A percentile compares a stretch with the other conserved stretches of the same genome.
Conservation (phyloP, 23 tunicate species). For the Botrylloides violaceus region DNA sequence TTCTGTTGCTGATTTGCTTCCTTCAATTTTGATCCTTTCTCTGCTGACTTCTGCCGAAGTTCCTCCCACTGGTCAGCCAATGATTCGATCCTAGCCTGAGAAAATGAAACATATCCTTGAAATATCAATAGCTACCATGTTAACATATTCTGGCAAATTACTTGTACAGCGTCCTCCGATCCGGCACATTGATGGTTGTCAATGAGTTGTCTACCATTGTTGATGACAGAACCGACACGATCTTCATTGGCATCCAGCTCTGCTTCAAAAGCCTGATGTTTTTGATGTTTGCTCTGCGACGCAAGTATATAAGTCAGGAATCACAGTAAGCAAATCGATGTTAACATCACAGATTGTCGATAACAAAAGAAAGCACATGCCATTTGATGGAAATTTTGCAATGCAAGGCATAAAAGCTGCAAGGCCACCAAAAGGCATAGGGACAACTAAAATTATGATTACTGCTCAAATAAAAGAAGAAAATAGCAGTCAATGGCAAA, state of each 20-base stretch:
- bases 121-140: neutral
- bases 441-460: too few species aligned
- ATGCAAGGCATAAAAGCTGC: too few species aligned
- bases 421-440: too few species aligned
- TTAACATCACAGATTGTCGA: too few species aligned
- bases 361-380: too few species aligned
- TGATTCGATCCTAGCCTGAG: conserved; percentile 56
- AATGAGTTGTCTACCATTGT: conserved; percentile 71
- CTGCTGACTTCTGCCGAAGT: conserved; percentile 52
- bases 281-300: conserved; percentile 82
- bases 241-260: conserved; percentile 91
- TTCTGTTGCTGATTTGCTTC: conserved; percentile 90
- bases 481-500: too few species aligned
- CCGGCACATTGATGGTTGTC: conserved; percentile 74
- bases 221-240: conserved; percentile 46
- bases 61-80: conserved; percentile 64
- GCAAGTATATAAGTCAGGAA: too few species aligned
- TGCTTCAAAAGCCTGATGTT: conserved; percentile 88
- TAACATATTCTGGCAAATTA: neutral
- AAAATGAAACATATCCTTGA: neutral
- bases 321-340: too few species aligned
- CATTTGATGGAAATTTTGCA: too few species aligned
- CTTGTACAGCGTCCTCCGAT: conserved; percentile 89
- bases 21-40: conserved; percentile 52
- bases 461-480: too few species aligned